A percentile compares a stretch with the other conserved stretches of the same genome.
Conservation (phyloP, 1,140 invertebrate genomes). For the Eumeta japonica region DNA sequence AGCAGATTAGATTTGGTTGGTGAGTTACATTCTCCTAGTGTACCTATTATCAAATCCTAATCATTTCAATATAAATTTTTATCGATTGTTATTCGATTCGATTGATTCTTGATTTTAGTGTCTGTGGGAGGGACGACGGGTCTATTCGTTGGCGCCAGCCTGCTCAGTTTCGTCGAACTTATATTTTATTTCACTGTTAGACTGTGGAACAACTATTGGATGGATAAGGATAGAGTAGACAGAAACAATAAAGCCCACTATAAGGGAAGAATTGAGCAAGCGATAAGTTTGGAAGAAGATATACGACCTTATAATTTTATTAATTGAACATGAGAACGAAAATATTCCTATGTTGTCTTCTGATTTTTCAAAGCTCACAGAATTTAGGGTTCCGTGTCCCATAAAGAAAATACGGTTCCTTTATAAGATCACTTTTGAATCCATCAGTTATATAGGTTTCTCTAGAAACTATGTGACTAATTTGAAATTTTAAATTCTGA, state of each 20-base stretch:
- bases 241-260: background rate
- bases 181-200: conserved; percentile 45
- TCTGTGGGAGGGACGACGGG: conserved; percentile 64
- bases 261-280: too few relatives aligned
- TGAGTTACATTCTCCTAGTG: conserved; percentile 32
- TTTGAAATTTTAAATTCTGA: too few relatives aligned
- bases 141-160: conserved; percentile 64
- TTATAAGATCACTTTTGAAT: too few relatives aligned
- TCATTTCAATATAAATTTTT: background rate
- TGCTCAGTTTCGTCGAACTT: conserved; percentile 65
- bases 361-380: too few relatives aligned
- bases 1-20: conserved; percentile 64
- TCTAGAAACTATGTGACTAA: too few relatives aligned
- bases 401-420: too few relatives aligned
- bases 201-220: conserved; percentile 26
- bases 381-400: too few relatives aligned
- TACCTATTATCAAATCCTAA: background rate
- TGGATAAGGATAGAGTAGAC: conserved; percentile 8
- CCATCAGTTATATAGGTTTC: too few relatives aligned
- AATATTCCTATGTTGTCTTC: too few relatives aligned
- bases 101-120: conserved; percentile 52
- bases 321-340: too few relatives aligned
- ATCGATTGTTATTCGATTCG: background rate
- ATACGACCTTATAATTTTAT: too few relatives aligned
- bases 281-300: too few relatives aligned